Evolutionary conservation across 1,140 invertebrate genomes (phyloP).

Genomic region (Drosophila elegans): DNA sequence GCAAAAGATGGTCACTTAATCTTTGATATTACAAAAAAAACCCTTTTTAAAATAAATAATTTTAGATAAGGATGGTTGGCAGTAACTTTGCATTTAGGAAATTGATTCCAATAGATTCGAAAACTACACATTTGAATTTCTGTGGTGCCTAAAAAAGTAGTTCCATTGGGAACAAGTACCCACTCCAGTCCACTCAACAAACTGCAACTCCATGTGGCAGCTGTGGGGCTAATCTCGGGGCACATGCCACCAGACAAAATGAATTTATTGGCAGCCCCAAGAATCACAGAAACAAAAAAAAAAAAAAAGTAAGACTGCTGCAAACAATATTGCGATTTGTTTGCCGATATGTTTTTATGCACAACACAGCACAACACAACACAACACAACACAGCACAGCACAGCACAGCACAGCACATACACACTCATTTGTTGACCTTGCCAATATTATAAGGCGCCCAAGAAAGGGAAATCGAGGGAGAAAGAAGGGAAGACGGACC

Average conservation of each 20-base stretch:
- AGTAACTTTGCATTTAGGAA: too few species aligned
- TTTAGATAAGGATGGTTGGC: too few species aligned
- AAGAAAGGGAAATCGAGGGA: background rate
- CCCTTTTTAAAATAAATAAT: too few species aligned
- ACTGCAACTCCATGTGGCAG: conserved; percentile 4
- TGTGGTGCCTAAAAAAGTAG: too few species aligned
- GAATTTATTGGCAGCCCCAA: conserved; percentile 42
- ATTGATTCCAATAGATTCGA: too few species aligned
- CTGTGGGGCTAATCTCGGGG: conserved; percentile 23
- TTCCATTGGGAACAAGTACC: background rate
- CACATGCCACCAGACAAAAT: conserved; percentile 38
- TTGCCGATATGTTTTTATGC: conserved; percentile 3
- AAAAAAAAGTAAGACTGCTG: background rate
- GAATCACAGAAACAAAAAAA: conserved; percentile 14
- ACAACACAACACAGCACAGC: too few species aligned
- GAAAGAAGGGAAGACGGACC: background rate
- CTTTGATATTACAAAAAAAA: too few species aligned
- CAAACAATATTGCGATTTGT: conserved; percentile 20
- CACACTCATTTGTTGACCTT: conserved; percentile 17
- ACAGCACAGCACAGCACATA: too few species aligned
- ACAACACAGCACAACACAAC: too few species aligned
- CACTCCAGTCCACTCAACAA: background rate
- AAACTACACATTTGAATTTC: too few species aligned
- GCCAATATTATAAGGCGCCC: conserved; percentile 2
- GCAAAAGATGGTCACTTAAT: too few species aligned